A percentile compares a stretch with the other conserved stretches of the same genome.
Evolutionary conservation across 64 coral and sea anemone species (phyloP).

Genomic region (Pachyseris speciosa): DNA sequence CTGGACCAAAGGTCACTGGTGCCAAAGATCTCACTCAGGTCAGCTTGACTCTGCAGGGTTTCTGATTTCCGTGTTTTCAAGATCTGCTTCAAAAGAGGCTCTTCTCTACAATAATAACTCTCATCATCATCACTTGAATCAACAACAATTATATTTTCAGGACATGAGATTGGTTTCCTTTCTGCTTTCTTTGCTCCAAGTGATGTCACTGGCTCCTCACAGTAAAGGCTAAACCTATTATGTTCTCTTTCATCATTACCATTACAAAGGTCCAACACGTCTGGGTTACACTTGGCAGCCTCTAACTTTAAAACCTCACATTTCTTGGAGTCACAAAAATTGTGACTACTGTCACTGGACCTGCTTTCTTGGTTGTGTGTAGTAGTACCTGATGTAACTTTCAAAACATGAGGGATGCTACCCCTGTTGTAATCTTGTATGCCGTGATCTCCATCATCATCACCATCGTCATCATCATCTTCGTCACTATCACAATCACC

Average conservation of each 20-base stretch:
- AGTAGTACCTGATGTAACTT: neutral
- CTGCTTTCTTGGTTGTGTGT: neutral
- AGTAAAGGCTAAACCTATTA: neutral
- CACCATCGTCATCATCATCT: neutral
- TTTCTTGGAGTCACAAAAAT: neutral
- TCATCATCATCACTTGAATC: neutral
- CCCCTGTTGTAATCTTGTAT: neutral
- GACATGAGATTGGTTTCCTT: neutral
- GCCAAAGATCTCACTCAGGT: neutral
- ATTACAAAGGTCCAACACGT: neutral
- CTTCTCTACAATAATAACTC: neutral
- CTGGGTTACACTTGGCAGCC: neutral
- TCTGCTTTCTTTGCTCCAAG: neutral
- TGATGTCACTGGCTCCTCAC: neutral
- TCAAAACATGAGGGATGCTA: neutral
- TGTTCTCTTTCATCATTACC: neutral
- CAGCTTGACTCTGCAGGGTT: neutral
- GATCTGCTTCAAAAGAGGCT: neutral
- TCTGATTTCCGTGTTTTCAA: neutral
- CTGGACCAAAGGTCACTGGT: conserved; percentile 38
- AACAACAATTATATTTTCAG: neutral
- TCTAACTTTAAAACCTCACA: neutral
- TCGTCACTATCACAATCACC: neutral
- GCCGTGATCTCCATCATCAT: neutral
- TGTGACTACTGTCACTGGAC: neutral